These are phyloP conservation scores for Stegodyphus dumicola DNA, from an alignment of 1,140 invertebrate species.

Conservation along the genomic window DNA sequence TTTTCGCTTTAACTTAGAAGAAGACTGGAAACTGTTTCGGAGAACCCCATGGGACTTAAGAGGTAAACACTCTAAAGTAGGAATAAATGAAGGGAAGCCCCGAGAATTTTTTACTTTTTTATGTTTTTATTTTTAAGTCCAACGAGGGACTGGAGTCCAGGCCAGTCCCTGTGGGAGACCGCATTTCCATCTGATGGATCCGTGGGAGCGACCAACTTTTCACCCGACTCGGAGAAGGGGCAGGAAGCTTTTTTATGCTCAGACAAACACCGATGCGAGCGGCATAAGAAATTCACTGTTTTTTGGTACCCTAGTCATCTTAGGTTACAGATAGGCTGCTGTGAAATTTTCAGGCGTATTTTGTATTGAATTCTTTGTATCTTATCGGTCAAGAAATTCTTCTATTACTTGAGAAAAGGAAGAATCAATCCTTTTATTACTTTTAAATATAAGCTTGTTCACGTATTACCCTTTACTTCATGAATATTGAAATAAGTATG, in stretches of 20 bases:
- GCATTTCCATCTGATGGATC: conserved; percentile 57
- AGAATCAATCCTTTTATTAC: too few relatives aligned
- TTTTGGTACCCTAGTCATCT: too few relatives aligned
- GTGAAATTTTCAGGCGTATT: too few relatives aligned
- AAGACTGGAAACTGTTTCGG: conserved; percentile 45
- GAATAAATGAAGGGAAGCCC: conserved; percentile 54
- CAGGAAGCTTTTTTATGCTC: background rate
- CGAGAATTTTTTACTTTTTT: conserved; percentile 2
- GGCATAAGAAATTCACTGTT: conserved; percentile 20
- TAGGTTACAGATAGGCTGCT: too few relatives aligned
- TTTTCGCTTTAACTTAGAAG: conserved; percentile 36
- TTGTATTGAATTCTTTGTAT: too few relatives aligned
- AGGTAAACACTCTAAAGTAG: conserved; percentile 59
- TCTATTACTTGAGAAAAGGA: too few relatives aligned
- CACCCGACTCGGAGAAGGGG: conserved; percentile 1
- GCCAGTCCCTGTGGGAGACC: conserved; percentile 16
- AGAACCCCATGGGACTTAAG: conserved; percentile 27
- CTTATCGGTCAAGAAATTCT: too few relatives aligned
- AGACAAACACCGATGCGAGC: conserved; percentile 33
- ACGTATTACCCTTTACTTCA: too few relatives aligned
- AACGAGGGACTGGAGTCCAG: conserved; percentile 33
- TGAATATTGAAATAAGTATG: too few relatives aligned
- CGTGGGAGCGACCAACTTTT: conserved; percentile 38
- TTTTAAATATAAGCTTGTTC: too few relatives aligned
- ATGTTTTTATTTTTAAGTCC: background rate